Percentiles rank a stretch among this genome's conserved stretches.
Conservation (phyloP, 2,113 vertebrate species). For the Copsychus sechellarum region DNA sequence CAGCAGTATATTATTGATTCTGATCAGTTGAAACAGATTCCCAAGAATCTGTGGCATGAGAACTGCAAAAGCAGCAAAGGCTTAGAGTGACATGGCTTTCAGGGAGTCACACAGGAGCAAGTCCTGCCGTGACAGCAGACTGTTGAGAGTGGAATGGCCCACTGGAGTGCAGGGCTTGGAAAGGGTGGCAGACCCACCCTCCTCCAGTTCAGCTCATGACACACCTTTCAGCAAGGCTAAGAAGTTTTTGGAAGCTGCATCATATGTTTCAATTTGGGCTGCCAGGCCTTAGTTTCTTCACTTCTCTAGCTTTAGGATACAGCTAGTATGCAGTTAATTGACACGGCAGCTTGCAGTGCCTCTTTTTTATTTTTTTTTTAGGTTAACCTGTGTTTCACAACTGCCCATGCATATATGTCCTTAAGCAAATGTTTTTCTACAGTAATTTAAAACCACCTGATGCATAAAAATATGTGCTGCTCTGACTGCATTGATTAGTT, state of each 20-base stretch:
- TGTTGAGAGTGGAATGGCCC: background rate
- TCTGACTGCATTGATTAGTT: background rate
- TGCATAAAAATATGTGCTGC: background rate
- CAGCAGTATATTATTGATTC: background rate
- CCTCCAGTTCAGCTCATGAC: background rate
- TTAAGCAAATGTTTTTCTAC: background rate
- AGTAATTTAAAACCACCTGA: background rate
- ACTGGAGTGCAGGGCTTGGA: background rate
- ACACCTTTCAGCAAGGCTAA: background rate
- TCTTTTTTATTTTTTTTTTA: background rate
- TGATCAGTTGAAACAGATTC: background rate
- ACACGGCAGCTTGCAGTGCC: background rate
- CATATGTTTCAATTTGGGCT: background rate
- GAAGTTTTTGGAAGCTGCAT: background rate
- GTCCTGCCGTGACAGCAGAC: background rate
- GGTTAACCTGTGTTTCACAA: background rate
- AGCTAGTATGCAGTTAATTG: background rate
- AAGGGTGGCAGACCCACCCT: fast-evolving
- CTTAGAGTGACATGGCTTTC: background rate
- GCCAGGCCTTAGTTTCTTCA: background rate
- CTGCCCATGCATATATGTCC: background rate
- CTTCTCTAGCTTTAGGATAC: background rate
- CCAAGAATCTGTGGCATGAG: background rate
- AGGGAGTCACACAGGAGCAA: fast-evolving
- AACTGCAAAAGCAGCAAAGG: background rate